Percentiles rank a stretch among this genome's conserved stretches.
Evolutionary conservation across 2,797 vertebrate genomes (phyloP).

Genomic region (Manis crassicaudata): DNA sequence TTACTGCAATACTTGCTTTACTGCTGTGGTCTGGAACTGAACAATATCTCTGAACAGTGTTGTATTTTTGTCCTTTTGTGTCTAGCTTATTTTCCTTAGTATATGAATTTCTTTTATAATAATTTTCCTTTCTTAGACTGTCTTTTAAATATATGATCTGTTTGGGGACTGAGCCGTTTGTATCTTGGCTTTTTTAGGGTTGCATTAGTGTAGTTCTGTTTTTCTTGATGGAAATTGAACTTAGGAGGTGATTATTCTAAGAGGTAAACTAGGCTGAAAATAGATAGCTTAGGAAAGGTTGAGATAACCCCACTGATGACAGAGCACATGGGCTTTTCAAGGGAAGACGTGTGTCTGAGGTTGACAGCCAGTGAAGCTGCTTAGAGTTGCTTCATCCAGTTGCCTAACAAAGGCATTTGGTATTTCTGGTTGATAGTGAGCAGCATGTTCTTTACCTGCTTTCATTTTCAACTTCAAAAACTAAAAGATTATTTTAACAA

Average conservation of each 20-base stretch:
- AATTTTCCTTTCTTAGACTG: background rate
- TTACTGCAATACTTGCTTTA: too few species aligned
- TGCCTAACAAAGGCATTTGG: background rate
- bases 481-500: slow-evolving; percentile 36
- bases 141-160: background rate
- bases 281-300: slow-evolving; percentile 39
- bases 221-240: slow-evolving; percentile 22
- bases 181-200: slow-evolving; percentile 11
- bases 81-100: slow-evolving; percentile 28
- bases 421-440: slow-evolving; percentile 21
- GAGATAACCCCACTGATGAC: slow-evolving; percentile 28
- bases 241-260: slow-evolving; percentile 27
- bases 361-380: background rate
- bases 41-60: too few species aligned
- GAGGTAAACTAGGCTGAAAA: slow-evolving; percentile 22
- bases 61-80: background rate
- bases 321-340: background rate
- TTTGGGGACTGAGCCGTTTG: background rate
- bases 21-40: too few species aligned
- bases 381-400: background rate
- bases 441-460: background rate
- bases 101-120: background rate
- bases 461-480: slow-evolving; percentile 27
- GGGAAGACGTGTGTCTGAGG: background rate
- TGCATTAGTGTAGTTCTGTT: background rate